Conservation (phyloP, 2,113 vertebrate species). For the Centropus unirufus region DNA sequence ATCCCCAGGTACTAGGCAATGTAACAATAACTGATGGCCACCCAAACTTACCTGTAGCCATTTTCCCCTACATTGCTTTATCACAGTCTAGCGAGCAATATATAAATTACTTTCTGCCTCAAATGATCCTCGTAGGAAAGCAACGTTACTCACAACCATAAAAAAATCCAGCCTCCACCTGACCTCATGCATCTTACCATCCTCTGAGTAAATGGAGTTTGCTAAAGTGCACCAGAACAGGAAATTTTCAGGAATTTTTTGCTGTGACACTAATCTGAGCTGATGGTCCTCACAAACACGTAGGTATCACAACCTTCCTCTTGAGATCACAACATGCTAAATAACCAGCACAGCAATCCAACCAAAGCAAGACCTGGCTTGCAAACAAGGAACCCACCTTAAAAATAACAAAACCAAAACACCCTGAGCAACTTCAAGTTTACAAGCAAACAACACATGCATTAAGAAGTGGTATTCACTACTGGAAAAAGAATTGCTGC, state of each 20-base stretch:
- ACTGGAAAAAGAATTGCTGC: neutral
- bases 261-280: neutral
- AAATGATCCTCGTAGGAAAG: neutral
- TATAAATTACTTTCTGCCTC: neutral
- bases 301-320: slow-evolving; percentile 19
- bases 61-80: neutral
- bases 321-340: slow-evolving; percentile 22
- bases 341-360: slow-evolving; percentile 23
- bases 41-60: neutral
- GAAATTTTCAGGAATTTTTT: neutral
- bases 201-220: neutral
- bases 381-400: slow-evolving; percentile 36
- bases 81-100: neutral
- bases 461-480: slow-evolving; percentile 34
- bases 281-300: slow-evolving; percentile 6
- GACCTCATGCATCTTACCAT: slow-evolving; percentile 36
- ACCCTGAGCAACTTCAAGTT: slow-evolving; percentile 44
- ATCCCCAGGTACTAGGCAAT: neutral
- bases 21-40: neutral
- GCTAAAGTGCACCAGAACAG: neutral
- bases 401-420: slow-evolving; percentile 32
- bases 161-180: neutral
- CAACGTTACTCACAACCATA: neutral
- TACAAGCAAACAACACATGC: slow-evolving; percentile 50
- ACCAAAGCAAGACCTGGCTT: slow-evolving; percentile 43